A percentile compares a stretch with the other conserved stretches of the same genome.
These are phyloP conservation scores for Copidosoma aretas DNA, from an alignment of 2,888 invertebrate species.

Conservation along the genomic window DNA sequence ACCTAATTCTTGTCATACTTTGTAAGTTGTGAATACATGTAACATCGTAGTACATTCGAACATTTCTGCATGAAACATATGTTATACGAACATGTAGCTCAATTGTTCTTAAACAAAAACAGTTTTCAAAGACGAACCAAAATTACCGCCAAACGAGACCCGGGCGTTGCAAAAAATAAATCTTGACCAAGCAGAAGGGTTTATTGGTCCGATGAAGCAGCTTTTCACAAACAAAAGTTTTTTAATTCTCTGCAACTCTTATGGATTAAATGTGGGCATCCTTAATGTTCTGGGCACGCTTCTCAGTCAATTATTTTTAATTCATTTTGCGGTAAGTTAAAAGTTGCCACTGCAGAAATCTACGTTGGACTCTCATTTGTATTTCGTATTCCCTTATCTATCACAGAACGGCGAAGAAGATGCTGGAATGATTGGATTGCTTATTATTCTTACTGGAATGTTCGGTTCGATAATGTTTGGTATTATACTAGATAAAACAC, in stretches of 20 bases:
- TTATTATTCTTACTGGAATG: conserved; percentile 71
- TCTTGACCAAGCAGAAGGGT: conserved; percentile 40
- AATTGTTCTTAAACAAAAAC: not conserved
- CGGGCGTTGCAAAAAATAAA: conserved; percentile 52
- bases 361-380: not conserved
- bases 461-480: conserved; percentile 71
- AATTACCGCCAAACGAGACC: conserved; percentile 66
- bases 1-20: conserved; percentile 67
- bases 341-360: not conserved
- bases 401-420: conserved; percentile 63
- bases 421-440: conserved; percentile 70
- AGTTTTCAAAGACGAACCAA: conserved; percentile 69
- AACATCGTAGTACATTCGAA: not conserved
- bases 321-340: conserved; percentile 61
- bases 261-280: conserved; percentile 75
- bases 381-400: not conserved
- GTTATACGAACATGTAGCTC: not conserved
- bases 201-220: conserved; percentile 60
- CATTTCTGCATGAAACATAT: not conserved
- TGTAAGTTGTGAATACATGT: conserved; percentile 50
- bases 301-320: conserved; percentile 63
- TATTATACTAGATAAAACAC: conserved; percentile 70
- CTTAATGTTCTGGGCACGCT: conserved; percentile 76
- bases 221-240: conserved; percentile 67
- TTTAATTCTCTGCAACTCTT: conserved; percentile 68